These are phyloP conservation scores for Muraenolepis orangiensis DNA, from an alignment of 2,797 vertebrate genomes.

Conservation along the genomic window DNA sequence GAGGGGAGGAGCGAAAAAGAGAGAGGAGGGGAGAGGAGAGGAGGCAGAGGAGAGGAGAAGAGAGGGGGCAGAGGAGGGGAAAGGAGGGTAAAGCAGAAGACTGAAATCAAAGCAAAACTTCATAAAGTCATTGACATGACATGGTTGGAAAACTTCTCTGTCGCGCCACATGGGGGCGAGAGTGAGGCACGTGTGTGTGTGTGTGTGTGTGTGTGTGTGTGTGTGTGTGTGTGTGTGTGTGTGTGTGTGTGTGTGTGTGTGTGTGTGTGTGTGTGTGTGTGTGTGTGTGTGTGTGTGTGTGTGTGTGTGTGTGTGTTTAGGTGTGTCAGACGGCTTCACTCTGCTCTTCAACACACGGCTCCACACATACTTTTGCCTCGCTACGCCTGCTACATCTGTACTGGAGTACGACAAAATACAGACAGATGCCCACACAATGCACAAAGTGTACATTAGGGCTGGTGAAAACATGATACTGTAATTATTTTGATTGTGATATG, in stretches of 20 bases:
- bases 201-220: background rate
- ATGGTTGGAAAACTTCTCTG: background rate
- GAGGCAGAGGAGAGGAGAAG: background rate
- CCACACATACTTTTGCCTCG: background rate
- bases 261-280: background rate
- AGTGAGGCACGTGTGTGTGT: background rate
- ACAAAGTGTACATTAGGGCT: background rate
- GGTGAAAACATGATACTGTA: too few species aligned
- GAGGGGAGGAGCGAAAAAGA: too few species aligned
- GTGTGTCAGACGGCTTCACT: background rate
- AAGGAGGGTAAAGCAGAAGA: background rate
- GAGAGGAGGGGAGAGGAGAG: background rate
- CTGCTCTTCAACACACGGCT: background rate
- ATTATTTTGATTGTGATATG: too few species aligned
- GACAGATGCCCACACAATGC: too few species aligned
- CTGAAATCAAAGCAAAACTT: background rate
- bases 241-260: background rate
- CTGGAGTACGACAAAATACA: background rate
- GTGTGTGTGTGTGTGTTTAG: background rate
- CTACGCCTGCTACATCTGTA: background rate
- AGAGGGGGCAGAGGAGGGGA: background rate
- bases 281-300: too few species aligned
- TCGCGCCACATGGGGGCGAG: background rate
- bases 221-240: too few species aligned
- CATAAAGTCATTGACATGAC: background rate